Conservation (phyloP, 35 echinoderm and acorn worm species). For the Apostichopus californicus region DNA sequence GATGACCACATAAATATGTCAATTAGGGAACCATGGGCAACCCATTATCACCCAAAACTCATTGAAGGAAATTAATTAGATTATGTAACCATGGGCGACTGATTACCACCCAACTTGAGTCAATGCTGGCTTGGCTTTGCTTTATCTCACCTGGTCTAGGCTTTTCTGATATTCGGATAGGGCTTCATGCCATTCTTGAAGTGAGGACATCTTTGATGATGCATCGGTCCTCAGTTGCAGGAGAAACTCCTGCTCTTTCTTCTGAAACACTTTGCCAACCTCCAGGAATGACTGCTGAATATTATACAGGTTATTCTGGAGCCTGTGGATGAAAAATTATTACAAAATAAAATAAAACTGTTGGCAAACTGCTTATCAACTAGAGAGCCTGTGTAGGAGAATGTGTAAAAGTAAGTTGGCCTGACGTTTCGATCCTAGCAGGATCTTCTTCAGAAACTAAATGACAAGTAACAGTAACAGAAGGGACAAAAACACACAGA, state of each 20-base stretch:
- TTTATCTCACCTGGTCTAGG: slow-evolving; percentile 18
- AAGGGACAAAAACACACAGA: too few relatives aligned
- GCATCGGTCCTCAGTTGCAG: slow-evolving; percentile 51
- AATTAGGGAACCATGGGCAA: background rate
- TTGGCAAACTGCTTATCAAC: too few relatives aligned
- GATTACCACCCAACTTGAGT: too few relatives aligned
- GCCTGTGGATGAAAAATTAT: background rate
- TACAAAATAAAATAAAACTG: too few relatives aligned
- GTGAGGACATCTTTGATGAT: slow-evolving; percentile 33
- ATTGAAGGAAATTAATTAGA: too few relatives aligned
- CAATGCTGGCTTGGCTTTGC: too few relatives aligned
- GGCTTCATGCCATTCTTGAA: slow-evolving; percentile 39
- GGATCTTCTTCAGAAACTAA: too few relatives aligned
- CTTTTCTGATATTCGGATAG: slow-evolving; percentile 32
- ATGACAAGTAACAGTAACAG: too few relatives aligned
- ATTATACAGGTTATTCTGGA: slow-evolving; percentile 58
- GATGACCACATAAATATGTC: background rate
- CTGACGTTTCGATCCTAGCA: too few relatives aligned
- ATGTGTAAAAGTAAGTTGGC: too few relatives aligned
- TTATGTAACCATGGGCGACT: background rate
- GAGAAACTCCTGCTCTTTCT: slow-evolving; percentile 58
- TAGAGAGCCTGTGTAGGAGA: too few relatives aligned
- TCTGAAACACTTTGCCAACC: slow-evolving; percentile 57
- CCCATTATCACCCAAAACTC: too few relatives aligned
- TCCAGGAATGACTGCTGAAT: slow-evolving; percentile 59